Base-by-base conservation (phyloP, 2,113 vertebrate species). In the Hymenochirus boettgeri region DNA sequence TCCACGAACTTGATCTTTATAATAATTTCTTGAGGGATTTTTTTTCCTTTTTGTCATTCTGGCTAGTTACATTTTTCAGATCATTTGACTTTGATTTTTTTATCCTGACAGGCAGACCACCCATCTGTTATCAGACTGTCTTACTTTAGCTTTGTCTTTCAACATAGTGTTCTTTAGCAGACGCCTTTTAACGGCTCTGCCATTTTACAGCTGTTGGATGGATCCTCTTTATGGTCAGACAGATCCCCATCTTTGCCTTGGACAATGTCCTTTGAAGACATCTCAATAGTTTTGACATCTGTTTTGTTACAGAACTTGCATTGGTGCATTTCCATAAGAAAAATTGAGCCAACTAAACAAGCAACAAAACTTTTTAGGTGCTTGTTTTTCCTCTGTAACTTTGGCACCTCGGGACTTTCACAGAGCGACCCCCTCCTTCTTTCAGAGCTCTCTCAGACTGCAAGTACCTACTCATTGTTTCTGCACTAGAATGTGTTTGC, bases 341-440 rank as follows among this genome's bases (percentile, higher is more conserved):
- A 22, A 18, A 59, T 72, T 53, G 0, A 70, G 18, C 29, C n/a
- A 74, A 19, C 13, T 61, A 0, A 2, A 21, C 1, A 64, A 57
- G 72, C 82, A 81, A 57, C 73, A 55, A 26, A 59, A 72, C 4
- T 65, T 7, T 3, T 66, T 8, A 6, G 55, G 23, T 5, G 10
- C n/a, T 31, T 54, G 11, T 12, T 55, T 55, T 21, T 18, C 12
- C 33, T 19, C 27, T 31, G 18, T n/a, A 15, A 4, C 50, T 2
- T 3, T 5, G 2, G 18, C 52, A 12, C 31, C 47, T 50, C 15
- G 19, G 15, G 10, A 12, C 15, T 35, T 35, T 35, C 33, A 35
- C 15, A 13, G 5, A 3, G 6, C 1, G 39, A n/a, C 12, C 24
- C 50, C 19, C 17, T 2, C 11, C 4, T 25, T 6, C 23, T 53